phyloP scores from a whole-genome alignment of 2,797 vertebrate genomes.

The Leptatherina wallacei region DNA sequence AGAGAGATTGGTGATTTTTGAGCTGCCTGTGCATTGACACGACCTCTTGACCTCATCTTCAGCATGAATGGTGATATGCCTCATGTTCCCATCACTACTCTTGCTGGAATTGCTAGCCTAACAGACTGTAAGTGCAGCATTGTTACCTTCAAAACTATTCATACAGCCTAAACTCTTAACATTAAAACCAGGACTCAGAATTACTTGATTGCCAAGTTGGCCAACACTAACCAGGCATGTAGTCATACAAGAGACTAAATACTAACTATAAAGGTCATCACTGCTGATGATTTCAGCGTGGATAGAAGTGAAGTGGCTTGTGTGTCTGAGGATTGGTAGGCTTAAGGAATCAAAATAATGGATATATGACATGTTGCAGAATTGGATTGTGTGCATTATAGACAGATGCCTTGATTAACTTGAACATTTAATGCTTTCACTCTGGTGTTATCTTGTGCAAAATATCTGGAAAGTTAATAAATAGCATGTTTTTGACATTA shows the following conservation, averaged over 20 bases:
- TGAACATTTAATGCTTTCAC: neutral
- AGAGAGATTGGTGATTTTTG: slow-evolving; percentile 79
- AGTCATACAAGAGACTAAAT: slow-evolving; percentile 11
- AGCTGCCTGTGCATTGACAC: slow-evolving; percentile 89
- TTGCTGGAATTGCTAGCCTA: slow-evolving; percentile 99
- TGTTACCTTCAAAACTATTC: slow-evolving; percentile 20
- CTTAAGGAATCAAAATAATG: neutral
- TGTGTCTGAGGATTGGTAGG: slow-evolving; percentile 7
- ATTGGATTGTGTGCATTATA: neutral
- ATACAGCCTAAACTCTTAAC: slow-evolving; percentile 23
- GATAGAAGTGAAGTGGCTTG: neutral
- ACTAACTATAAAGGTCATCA: slow-evolving; percentile 13
- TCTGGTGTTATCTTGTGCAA: neutral
- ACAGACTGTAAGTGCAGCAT: slow-evolving; percentile 94
- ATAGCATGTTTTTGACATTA: neutral
- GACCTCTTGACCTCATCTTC: slow-evolving; percentile 93
- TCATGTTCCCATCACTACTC: slow-evolving; percentile 99
- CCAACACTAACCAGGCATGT: slow-evolving; percentile 2
- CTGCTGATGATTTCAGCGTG: slow-evolving; percentile 7
- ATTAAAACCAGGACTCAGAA: slow-evolving; percentile 12
- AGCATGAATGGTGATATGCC: slow-evolving; percentile 99
- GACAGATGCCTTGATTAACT: neutral
- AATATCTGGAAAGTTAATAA: no score
- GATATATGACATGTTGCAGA: neutral
- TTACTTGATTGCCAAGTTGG: neutral